Percentiles rank a stretch among this genome's conserved stretches.
Evolutionary conservation across 2,797 vertebrate genomes (phyloP).

Genomic region (Mormyrus proboscirostris): DNA sequence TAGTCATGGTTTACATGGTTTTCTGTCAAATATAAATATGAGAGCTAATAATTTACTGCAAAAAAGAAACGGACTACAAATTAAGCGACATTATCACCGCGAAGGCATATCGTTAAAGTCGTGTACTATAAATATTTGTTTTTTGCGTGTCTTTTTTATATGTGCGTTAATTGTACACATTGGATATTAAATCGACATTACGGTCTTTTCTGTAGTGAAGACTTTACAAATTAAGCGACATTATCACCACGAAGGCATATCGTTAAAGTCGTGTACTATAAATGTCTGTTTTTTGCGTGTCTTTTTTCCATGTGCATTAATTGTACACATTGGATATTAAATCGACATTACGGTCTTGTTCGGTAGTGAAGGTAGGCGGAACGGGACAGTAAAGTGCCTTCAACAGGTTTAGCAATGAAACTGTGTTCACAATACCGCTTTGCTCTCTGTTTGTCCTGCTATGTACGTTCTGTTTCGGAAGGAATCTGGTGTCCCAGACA

Average conservation of each 20-base stretch:
- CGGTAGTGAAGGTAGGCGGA: neutral
- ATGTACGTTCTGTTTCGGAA: neutral
- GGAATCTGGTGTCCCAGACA: neutral
- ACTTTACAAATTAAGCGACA: neutral
- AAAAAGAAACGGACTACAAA: neutral
- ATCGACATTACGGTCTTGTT: neutral
- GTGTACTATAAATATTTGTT: neutral
- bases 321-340: neutral
- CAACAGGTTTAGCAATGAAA: neutral
- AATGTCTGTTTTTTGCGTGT: neutral
- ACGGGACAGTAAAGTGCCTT: neutral
- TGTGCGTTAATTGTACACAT: neutral
- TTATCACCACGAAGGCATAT: neutral
- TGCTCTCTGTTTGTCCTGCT: neutral
- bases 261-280: neutral
- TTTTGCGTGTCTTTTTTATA: neutral
- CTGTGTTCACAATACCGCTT: neutral
- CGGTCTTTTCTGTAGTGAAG: neutral
- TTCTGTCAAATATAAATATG: neutral
- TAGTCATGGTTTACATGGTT: neutral
- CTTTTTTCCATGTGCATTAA: neutral
- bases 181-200: neutral
- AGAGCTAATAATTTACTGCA: neutral
- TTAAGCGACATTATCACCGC: neutral
- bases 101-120: neutral